These are phyloP conservation scores for Laticauda laticaudata DNA, from an alignment of 2,113 vertebrate genomes.

Conservation along the genomic window DNA sequence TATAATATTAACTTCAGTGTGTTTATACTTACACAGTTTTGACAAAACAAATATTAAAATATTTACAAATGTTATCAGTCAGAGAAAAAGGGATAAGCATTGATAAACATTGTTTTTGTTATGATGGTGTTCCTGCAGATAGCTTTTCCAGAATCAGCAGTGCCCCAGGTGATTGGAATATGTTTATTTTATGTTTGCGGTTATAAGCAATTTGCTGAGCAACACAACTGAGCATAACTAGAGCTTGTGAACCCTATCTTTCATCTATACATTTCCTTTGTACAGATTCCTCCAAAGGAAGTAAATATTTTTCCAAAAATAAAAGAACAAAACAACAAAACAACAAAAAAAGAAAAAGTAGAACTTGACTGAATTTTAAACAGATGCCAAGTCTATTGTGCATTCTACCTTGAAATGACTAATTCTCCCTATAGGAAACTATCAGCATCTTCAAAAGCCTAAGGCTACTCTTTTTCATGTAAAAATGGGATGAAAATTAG, in stretches of 20 bases:
- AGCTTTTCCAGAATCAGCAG: not conserved
- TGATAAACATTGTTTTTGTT: constrained; percentile 18
- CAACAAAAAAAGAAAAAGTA: not conserved
- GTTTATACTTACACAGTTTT: not conserved
- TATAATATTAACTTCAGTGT: not conserved
- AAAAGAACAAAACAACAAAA: too few species aligned
- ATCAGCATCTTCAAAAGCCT: constrained; percentile 21
- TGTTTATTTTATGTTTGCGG: not conserved
- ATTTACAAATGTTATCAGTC: not conserved
- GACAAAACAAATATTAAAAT: not conserved
- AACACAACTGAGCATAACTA: not conserved
- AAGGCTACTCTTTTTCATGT: not conserved
- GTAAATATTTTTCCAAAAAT: constrained; percentile 49
- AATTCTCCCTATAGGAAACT: constrained; percentile 40
- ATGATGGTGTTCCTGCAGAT: not conserved
- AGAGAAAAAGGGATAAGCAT: not conserved
- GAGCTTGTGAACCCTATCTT: constrained; percentile 23
- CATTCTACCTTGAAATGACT: constrained; percentile 32
- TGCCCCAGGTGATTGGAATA: too few species aligned
- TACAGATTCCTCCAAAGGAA: constrained; percentile 48
- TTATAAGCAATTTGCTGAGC: constrained; percentile 3
- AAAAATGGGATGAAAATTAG: constrained; percentile 39
- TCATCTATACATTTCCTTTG: constrained; percentile 40
- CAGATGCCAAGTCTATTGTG: constrained; percentile 38
- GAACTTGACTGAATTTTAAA: constrained; percentile 50